Conservation (phyloP, 2,113 vertebrate species). For the Spermophilus dauricus region DNA sequence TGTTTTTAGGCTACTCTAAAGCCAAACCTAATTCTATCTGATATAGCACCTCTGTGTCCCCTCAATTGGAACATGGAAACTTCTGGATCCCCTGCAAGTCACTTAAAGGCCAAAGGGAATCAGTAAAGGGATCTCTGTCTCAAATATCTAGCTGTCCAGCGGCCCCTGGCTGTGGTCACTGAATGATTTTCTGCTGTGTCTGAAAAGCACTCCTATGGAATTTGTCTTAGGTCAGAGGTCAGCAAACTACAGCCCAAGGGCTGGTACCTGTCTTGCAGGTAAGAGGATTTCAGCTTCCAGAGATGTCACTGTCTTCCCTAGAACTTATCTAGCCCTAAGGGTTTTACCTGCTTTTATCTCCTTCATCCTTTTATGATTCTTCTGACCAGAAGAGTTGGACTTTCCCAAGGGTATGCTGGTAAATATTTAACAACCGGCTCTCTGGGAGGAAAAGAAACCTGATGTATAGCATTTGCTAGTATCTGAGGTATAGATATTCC, state of each 20-base stretch:
- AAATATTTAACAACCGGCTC: neutral
- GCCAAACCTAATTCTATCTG: neutral
- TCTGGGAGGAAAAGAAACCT: neutral
- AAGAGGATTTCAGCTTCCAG: neutral
- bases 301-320: neutral
- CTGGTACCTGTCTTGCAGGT: neutral
- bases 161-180: neutral
- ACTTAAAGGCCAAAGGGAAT: neutral
- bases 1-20: neutral
- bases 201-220: neutral
- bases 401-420: neutral
- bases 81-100: neutral
- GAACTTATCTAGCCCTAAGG: neutral
- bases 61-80: neutral
- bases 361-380: neutral
- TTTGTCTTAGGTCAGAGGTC: neutral
- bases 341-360: neutral
- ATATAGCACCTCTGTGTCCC: neutral
- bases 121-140: neutral
- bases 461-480: too few relatives aligned
- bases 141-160: neutral
- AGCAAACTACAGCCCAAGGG: neutral
- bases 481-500: neutral
- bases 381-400: neutral
- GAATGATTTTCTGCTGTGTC: neutral